Percentiles rank a stretch among this genome's conserved stretches.
These are phyloP conservation scores for Acipenser transmontanus DNA, from an alignment of 2,797 vertebrate genomes.

Conservation along the genomic window DNA sequence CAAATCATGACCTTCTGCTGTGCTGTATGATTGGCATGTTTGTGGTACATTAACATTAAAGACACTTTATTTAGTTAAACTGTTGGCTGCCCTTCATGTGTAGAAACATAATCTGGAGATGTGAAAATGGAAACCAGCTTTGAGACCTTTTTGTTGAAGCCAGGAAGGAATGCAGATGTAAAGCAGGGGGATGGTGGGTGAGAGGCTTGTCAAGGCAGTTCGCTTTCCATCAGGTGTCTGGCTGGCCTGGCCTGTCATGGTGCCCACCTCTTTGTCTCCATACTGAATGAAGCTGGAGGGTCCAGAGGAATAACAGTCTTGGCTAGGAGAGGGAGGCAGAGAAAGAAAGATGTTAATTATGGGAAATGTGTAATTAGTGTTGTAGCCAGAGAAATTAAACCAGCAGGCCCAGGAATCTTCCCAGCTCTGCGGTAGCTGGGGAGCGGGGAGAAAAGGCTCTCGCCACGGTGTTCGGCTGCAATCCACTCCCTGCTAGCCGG, in stretches of 20 bases:
- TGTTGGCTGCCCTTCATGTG: constrained; percentile 44
- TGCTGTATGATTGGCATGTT: constrained; percentile 62
- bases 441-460: constrained; percentile 68
- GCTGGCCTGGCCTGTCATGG: constrained; percentile 55
- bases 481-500: constrained; percentile 74
- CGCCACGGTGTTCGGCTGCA: constrained; percentile 66
- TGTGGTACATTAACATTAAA: constrained; percentile 64
- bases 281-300: constrained; percentile 50
- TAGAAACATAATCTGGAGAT: constrained; percentile 51
- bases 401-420: constrained; percentile 81
- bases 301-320: constrained; percentile 53
- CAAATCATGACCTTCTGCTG: constrained; percentile 53
- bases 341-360: constrained; percentile 69
- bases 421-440: constrained; percentile 67
- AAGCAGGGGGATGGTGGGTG: constrained; percentile 35
- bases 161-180: constrained; percentile 66
- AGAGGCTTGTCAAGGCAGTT: constrained; percentile 37
- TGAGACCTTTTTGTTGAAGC: constrained; percentile 43
- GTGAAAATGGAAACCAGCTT: constrained; percentile 48
- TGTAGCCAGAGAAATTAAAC: constrained; percentile 92
- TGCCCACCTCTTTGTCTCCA: constrained; percentile 55
- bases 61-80: constrained; percentile 55
- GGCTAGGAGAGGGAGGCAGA: constrained; percentile 56
- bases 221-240: constrained; percentile 59
- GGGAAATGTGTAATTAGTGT: constrained; percentile 70